Base-by-base conservation (phyloP, 2,888 invertebrate genomes). In the Nesidiocoris tenuis region DNA sequence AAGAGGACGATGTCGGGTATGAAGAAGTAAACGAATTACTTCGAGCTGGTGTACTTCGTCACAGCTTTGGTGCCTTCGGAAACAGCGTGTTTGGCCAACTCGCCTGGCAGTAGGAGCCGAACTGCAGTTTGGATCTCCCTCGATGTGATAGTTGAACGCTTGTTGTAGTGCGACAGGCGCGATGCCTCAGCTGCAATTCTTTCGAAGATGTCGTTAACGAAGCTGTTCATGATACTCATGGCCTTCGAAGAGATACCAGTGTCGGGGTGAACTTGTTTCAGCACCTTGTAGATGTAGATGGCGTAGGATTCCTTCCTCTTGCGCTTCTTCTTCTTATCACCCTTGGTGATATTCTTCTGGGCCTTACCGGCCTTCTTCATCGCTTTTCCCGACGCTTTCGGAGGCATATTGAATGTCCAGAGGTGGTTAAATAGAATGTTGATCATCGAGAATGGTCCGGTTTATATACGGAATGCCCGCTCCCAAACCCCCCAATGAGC, bases 161-260 rank as follows among this genome's bases (percentile, higher is more conserved):
- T 85, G 82, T 85, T 86, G 81, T 89, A 88, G 9, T 87, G 87
- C 0, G 88, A 88, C 76, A 92, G 81, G 67, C 87, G 87, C 0
- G 88, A 87, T 0, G 90, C 88, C 81, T 91, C 90, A 0, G 85
- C 84, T 0, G 90, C 90, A 61, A 92, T 89, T 61, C 88, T 87
- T 82, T 92, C 91, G 81, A 93, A 86, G 81, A 91, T 88, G 80
- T 93, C 91, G 80, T 89, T 90, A 0, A 92, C 89, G 78, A 92
- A 92, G 80, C 88, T 88, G 83, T 91, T 90, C 90, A 92, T 90
- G 79, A 91, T 90, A 80, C 86, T 83, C 89, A 91, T 91, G 0
- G 90, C 89, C 80, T 90, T 90, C 22, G 86, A 87, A 0, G 90
- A 89, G 70, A 92, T 88, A 0, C 90, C 89, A 57, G 89, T 85